Evolutionary conservation across 2,797 vertebrate genomes (phyloP).

Genomic region (Alosa sapidissima): DNA sequence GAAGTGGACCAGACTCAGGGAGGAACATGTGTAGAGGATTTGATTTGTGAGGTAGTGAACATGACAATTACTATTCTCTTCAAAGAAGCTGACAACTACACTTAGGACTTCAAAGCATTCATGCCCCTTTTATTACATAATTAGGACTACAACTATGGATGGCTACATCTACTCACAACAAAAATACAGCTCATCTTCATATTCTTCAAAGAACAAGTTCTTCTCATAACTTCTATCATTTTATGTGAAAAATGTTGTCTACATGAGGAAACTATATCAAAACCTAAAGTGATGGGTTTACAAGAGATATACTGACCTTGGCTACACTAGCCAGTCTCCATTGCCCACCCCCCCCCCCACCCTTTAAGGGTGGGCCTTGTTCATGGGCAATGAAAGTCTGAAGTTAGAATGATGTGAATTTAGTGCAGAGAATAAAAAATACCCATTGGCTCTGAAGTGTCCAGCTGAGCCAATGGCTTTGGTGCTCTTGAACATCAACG

Average conservation of each 20-base stretch:
- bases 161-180: constrained; percentile 57
- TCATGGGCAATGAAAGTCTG: not conserved
- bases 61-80: constrained; percentile 75
- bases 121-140: constrained; percentile 73
- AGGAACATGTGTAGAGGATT: constrained; percentile 70
- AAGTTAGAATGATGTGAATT: not conserved
- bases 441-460: not conserved
- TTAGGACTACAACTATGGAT: constrained; percentile 63
- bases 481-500: not conserved
- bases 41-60: constrained; percentile 76
- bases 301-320: not conserved
- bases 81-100: constrained; percentile 75
- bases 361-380: not conserved
- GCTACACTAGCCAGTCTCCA: not conserved
- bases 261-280: not conserved
- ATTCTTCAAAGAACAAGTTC: not conserved
- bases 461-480: not conserved
- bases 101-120: constrained; percentile 74
- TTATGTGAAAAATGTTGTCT: not conserved
- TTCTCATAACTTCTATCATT: not conserved
- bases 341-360: too few relatives aligned
- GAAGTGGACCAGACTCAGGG: constrained; percentile 54
- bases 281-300: not conserved
- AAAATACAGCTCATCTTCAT: not conserved
- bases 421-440: not conserved